Evolutionary conservation across 2,888 invertebrate species (phyloP), one percentile per base, ranked within the genome.

Genomic region (Cheilosia variabilis): DNA sequence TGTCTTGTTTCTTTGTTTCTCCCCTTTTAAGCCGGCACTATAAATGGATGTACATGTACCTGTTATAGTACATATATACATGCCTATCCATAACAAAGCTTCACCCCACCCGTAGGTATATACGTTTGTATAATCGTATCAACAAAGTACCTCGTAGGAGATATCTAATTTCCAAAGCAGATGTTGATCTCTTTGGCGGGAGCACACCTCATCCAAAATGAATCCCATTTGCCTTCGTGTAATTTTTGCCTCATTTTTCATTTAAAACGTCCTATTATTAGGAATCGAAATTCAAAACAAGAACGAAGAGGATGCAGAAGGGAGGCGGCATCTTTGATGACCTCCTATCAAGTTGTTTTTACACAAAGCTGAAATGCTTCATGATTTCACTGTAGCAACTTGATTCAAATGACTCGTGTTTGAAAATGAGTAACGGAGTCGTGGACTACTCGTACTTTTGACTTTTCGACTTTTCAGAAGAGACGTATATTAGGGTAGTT

Each of bases 221-320:
- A 55, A 69, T 77, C 47, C 27, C 45, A 63, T 69, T 55, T 37
- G 52, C 47, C 53, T 10, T 22, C 62, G 62, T 24, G 17, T 24
- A 31, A 60, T 41, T 47, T 27, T 27, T 24, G 17, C 41, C 24
- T 15, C 19, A 53, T 37, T 77, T 69, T 71, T 71, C 69, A 77
- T 77, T 62, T 71, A 77, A 69, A 69, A 69, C 63, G 55, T 62
- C 55, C 62, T 62, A 62, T 62, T 71, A 62, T 62, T 71, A 71
- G 62, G 55, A 55, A 55, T 34, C 45, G 69, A 62, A 55, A 77
- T 62, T 69, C 62, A 55, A 71, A 69, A 62, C 77, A 69, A 47
- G 27, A 47, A 55, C n/a, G 47, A 55, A 27, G 37, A 37, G 37
- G 17, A 27, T 53, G 53, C 45, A 31, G 55, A 6, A 55, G 53